These are phyloP conservation scores for Euwallacea fornicatus DNA, from an alignment of 1,140 invertebrate genomes.

Conservation along the genomic window DNA sequence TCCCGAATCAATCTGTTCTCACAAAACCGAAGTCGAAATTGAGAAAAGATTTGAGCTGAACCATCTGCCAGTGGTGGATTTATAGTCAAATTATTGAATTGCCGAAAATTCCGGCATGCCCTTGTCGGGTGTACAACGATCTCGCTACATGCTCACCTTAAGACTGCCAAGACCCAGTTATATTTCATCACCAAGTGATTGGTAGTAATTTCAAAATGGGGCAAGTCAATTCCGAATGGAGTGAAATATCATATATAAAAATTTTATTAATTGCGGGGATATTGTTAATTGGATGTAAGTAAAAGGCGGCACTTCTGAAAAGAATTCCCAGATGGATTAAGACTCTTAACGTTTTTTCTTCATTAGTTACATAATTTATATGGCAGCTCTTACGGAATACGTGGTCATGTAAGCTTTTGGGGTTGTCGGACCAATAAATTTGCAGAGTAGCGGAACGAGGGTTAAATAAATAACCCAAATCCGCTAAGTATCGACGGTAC, in stretches of 20 bases:
- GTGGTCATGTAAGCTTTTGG: neutral
- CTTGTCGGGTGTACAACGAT: conserved; percentile 24
- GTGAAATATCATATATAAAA: neutral
- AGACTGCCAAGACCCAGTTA: conserved; percentile 11
- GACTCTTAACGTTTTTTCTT: conserved; percentile 22
- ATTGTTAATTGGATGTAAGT: neutral
- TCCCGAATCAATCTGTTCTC: too few relatives aligned
- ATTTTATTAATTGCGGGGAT: neutral
- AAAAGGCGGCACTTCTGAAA: neutral
- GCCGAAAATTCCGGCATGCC: conserved; percentile 29
- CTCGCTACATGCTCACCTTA: conserved; percentile 13
- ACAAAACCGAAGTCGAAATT: too few relatives aligned
- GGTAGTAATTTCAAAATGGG: neutral
- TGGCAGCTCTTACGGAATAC: conserved; percentile 9
- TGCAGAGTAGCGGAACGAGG: conserved; percentile 7
- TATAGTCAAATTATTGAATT: conserved; percentile 30
- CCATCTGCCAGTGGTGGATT: conserved; percentile 2
- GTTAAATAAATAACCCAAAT: conserved; percentile 30
- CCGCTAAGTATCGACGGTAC: conserved; percentile 20
- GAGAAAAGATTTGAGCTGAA: neutral
- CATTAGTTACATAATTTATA: conserved; percentile 30
- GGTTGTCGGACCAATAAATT: conserved; percentile 26
- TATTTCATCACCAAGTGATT: neutral
- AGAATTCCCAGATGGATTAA: neutral
- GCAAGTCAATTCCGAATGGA: neutral